Evolutionary conservation across 2,888 invertebrate species (phyloP), one percentile per base, ranked within the genome.

Genomic region (Troilus luridus): DNA sequence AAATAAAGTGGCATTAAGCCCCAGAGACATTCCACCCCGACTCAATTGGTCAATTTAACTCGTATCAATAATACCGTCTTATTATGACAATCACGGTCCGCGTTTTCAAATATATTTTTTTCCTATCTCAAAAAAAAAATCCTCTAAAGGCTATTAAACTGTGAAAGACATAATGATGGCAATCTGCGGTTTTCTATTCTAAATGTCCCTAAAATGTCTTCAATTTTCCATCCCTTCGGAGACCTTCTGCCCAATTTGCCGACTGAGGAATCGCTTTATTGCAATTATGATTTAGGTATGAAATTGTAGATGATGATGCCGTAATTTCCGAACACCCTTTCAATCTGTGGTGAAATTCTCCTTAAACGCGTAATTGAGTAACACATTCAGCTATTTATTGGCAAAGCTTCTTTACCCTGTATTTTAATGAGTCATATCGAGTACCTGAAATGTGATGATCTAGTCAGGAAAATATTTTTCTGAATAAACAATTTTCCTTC

Each of bases 11-110:
- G 88, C 88, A 88, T 88, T 88, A 88, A 60, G 88, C 58, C 17
- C 60, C 88, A 60, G 64, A 88, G 88, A 88, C 88, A 88, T 88
- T 88, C 85, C 58, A 81, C 21, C 67, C 89, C 24, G 67, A 58
- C 72, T 27, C 67, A 90, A 90, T 90, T 90, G 88, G 85, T 88
- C 90, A 85, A 90, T 90, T 90, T 90, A 88, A 90, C 12, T 90
- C 90, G 54, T 90, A 90, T 90, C 90, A 90, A 90, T 90, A 90
- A 90, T 90, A 90, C 90, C 81, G 1, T 72, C 90, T 90, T 62
- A 90, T 90, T 90, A 90, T 88, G 90, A 85, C 85, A 90, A 85
- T 90, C 88, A 62, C 85, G 41, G 90, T 88, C 90, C 64, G 88
- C 54, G 64, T 90, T 90, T 72, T 62, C 56, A 90, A 90, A 90